Evolutionary conservation across 2,113 vertebrate genomes (phyloP).

Genomic region (Anseranas semipalmata): DNA sequence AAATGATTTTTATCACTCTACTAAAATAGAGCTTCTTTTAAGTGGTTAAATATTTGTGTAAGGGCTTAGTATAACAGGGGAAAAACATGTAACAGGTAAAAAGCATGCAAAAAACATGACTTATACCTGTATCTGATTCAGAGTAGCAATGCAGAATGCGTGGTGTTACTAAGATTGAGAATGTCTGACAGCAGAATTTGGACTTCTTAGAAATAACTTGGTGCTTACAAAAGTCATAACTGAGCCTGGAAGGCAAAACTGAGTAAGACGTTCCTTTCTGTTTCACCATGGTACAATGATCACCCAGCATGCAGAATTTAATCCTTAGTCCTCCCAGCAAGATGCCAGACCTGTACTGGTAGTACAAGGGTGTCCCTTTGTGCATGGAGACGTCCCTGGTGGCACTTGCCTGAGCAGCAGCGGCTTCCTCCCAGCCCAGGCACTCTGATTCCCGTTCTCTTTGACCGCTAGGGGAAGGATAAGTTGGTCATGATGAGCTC

Average conservation of each 20-base stretch:
- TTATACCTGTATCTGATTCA: background rate
- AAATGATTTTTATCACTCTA: background rate
- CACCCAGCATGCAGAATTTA: background rate
- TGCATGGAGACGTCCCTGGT: rapidly evolving
- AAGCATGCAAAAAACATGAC: background rate
- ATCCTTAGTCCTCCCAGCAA: background rate
- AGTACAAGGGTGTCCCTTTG: background rate
- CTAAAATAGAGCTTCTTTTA: background rate
- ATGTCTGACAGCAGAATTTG: background rate
- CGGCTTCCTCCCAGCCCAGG: background rate
- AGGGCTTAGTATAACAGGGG: background rate
- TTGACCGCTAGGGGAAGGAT: background rate
- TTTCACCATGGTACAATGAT: background rate
- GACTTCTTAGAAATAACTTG: background rate
- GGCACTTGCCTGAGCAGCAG: rapidly evolving
- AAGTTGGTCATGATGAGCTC: too few species aligned
- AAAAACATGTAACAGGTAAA: background rate
- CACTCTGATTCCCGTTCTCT: rapidly evolving
- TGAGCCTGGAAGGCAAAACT: background rate
- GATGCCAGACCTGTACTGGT: background rate
- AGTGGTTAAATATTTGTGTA: background rate
- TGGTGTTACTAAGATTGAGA: background rate
- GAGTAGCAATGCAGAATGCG: background rate
- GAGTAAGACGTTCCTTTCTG: background rate
- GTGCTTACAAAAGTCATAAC: background rate